Conservation (phyloP, 1,140 invertebrate genomes). For the Olivierus martensii region DNA sequence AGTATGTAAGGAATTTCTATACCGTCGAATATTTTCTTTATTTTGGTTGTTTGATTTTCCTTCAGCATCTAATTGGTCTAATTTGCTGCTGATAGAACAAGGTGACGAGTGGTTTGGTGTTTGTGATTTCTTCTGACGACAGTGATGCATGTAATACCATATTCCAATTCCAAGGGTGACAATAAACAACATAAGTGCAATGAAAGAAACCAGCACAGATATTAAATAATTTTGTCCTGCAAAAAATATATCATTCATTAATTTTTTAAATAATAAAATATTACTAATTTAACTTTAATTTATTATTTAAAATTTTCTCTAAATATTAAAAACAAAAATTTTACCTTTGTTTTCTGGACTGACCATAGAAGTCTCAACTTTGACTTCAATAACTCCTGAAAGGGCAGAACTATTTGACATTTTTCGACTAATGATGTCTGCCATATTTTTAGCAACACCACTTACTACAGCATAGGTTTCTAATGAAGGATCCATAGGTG, state of each 20-base stretch:
- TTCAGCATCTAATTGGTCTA: slow-evolving; percentile 13
- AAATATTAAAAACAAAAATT: background rate
- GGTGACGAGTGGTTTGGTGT: background rate
- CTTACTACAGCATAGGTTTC: slow-evolving; percentile 15
- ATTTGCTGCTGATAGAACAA: slow-evolving; percentile 9
- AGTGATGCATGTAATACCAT: slow-evolving; percentile 29
- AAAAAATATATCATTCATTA: slow-evolving; percentile 4
- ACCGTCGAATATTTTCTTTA: slow-evolving; percentile 64
- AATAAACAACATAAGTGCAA: slow-evolving; percentile 39
- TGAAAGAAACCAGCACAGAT: slow-evolving; percentile 29
- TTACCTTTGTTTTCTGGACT: slow-evolving; percentile 25
- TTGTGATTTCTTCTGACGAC: slow-evolving; percentile 7
- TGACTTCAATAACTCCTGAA: slow-evolving; percentile 61
- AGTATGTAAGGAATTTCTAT: slow-evolving; percentile 21
- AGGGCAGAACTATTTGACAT: slow-evolving; percentile 43
- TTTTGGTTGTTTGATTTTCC: slow-evolving; percentile 83
- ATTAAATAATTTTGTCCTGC: slow-evolving; percentile 24
- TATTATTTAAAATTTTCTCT: too few relatives aligned
- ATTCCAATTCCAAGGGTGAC: slow-evolving; percentile 31
- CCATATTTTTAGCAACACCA: slow-evolving; percentile 30
- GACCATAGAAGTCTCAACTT: slow-evolving; percentile 52
- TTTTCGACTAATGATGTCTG: slow-evolving; percentile 51
- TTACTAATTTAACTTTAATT: too few relatives aligned
- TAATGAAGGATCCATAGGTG: slow-evolving; percentile 4
- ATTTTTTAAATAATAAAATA: too few relatives aligned